Evolutionary conservation across 2,113 vertebrate genomes (phyloP).

Genomic region (Haplochromis burtoni): DNA sequence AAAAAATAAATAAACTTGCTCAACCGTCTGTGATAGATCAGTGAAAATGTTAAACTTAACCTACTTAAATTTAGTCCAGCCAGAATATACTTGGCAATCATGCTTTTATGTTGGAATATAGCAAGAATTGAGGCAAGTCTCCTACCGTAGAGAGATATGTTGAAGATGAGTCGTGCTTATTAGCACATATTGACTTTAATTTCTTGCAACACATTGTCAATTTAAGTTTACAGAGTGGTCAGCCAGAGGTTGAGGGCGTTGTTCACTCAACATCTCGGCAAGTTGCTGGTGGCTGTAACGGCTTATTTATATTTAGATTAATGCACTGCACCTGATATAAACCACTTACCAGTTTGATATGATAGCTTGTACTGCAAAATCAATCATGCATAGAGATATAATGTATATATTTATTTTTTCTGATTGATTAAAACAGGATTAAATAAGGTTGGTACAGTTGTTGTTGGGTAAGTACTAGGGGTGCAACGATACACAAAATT

Average conservation of each 20-base stretch:
- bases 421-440: background rate
- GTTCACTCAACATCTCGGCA: rapidly evolving
- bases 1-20: rapidly evolving
- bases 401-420: background rate
- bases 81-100: background rate
- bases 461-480: too few species aligned
- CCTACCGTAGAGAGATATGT: rapidly evolving
- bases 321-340: background rate
- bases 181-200: rapidly evolving
- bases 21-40: rapidly evolving
- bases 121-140: background rate
- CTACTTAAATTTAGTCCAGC: background rate
- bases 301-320: background rate
- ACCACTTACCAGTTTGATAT: background rate
- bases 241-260: background rate
- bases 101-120: background rate
- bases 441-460: background rate
- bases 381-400: background rate
- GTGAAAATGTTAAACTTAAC: background rate
- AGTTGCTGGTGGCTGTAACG: background rate
- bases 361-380: background rate
- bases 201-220: rapidly evolving
- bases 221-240: background rate
- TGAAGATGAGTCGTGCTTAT: background rate
- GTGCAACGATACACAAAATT: too few species aligned